phyloP scores from a whole-genome alignment of 1,140 invertebrate species.

The Papilio xuthus region DNA sequence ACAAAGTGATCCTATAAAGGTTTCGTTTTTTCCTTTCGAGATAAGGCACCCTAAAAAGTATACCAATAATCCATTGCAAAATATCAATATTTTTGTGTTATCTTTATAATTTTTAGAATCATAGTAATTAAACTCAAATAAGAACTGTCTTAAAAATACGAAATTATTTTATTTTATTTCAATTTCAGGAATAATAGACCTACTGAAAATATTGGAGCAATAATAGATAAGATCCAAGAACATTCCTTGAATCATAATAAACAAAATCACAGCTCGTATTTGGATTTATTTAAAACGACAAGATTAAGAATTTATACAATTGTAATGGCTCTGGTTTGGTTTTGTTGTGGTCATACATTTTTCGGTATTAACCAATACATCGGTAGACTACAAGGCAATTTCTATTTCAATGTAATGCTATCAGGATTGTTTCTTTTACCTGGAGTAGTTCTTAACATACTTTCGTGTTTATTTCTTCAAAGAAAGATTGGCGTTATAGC shows the following conservation, averaged over 20 bases:
- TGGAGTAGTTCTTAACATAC: conserved; percentile 84
- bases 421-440: conserved; percentile 83
- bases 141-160: not conserved
- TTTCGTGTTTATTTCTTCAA: conserved; percentile 84
- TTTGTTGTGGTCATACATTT: conserved; percentile 86
- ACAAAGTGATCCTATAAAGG: too few relatives aligned
- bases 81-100: too few relatives aligned
- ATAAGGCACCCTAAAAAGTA: too few relatives aligned
- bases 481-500: conserved; percentile 73
- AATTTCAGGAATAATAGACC: conserved; percentile 79
- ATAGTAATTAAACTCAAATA: not conserved
- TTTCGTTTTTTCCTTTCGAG: too few relatives aligned
- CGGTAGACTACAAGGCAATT: conserved; percentile 85
- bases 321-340: conserved; percentile 85
- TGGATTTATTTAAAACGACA: conserved; percentile 85
- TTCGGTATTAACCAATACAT: conserved; percentile 89
- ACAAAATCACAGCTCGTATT: conserved; percentile 56
- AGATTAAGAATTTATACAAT: conserved; percentile 88
- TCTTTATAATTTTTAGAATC: too few relatives aligned
- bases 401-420: conserved; percentile 87
- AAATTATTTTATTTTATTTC: conserved; percentile 20
- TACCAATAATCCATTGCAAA: too few relatives aligned
- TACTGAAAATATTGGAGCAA: conserved; percentile 77
- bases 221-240: conserved; percentile 68
- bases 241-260: conserved; percentile 57